Percentiles rank a stretch among this genome's conserved stretches.
These are phyloP conservation scores for Drosophila watanabei DNA, from an alignment of 1,140 invertebrate genomes.

Conservation along the genomic window DNA sequence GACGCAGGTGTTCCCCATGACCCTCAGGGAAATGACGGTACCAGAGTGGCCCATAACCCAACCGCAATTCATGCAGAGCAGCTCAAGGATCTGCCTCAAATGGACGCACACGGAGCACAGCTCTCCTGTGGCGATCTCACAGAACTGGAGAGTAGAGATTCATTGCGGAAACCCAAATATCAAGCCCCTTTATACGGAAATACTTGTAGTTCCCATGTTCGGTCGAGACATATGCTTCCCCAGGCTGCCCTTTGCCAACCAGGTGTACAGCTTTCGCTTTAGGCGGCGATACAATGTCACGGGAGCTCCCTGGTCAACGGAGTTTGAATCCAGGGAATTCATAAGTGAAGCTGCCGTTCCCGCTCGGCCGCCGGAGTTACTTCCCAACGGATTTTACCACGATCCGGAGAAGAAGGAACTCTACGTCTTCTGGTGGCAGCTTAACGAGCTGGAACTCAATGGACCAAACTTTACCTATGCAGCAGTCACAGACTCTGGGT, in stretches of 20 bases:
- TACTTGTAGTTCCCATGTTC: background rate
- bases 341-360: background rate
- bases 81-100: background rate
- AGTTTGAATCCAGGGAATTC: background rate
- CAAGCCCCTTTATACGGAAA: background rate
- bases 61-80: background rate
- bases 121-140: background rate
- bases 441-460: conserved; percentile 9
- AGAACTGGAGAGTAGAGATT: background rate
- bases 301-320: background rate
- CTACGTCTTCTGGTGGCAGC: conserved; percentile 6
- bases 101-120: background rate
- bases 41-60: conserved; percentile 4
- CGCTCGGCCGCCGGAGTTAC: background rate
- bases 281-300: background rate
- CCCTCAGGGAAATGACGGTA: background rate
- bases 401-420: conserved; percentile 1
- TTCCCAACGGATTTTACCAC: conserved; percentile 9
- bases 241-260: background rate
- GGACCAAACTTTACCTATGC: conserved; percentile 12
- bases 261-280: background rate
- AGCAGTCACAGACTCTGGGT: background rate
- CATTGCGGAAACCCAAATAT: background rate
- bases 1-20: background rate
- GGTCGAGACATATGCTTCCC: background rate